Conservation (phyloP, 2,888 invertebrate species). For the Halictus quadricinctus region DNA sequence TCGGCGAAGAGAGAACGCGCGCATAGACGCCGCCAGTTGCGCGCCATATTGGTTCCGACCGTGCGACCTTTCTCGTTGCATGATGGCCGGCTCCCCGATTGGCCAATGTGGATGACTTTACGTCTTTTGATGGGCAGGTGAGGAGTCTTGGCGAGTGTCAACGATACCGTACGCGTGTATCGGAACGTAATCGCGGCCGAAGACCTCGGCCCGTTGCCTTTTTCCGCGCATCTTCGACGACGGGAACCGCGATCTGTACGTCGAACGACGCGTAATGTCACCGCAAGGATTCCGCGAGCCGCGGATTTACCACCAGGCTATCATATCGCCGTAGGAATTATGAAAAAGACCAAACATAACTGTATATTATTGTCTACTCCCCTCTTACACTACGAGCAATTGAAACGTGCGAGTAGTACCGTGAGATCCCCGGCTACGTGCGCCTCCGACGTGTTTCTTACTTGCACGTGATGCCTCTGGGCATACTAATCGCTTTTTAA, state of each 20-base stretch:
- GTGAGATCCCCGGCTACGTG: neutral
- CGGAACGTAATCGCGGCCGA: conserved; percentile 59
- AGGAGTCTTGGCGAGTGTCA: conserved; percentile 82
- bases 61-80: conserved; percentile 54
- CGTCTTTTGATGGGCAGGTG: conserved; percentile 83
- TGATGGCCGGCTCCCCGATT: conserved; percentile 75
- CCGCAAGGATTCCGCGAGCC: conserved; percentile 80
- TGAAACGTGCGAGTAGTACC: conserved; percentile 8
- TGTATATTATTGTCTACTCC: conserved; percentile 5
- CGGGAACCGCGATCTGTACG: conserved; percentile 53
- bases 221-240: conserved; percentile 57
- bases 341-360: conserved; percentile 39
- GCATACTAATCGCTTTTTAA: neutral
- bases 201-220: conserved; percentile 63
- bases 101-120: conserved; percentile 82
- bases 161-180: conserved; percentile 72
- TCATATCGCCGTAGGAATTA: conserved; percentile 64
- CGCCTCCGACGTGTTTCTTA: neutral
- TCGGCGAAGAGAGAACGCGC: conserved; percentile 6
- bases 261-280: conserved; percentile 74
- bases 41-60: neutral
- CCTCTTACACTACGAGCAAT: neutral
- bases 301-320: conserved; percentile 78
- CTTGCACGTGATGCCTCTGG: neutral
- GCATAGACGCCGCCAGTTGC: neutral